Evolutionary conservation across 2,113 vertebrate genomes (phyloP).

Genomic region (Thamnaconus septentrionalis): DNA sequence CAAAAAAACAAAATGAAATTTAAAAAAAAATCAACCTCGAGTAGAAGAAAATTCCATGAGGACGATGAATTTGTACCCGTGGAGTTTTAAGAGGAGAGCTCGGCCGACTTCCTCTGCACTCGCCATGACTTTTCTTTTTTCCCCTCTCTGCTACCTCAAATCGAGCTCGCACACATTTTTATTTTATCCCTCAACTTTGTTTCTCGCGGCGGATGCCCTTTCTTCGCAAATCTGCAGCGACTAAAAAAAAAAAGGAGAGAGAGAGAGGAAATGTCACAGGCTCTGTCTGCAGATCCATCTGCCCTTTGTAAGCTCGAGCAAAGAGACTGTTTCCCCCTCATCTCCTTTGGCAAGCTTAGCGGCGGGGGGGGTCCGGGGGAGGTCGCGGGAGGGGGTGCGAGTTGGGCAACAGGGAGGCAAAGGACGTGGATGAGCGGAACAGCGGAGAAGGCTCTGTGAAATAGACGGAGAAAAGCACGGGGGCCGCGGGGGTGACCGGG

Average conservation of each 20-base stretch:
- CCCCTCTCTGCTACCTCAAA: conserved; percentile 7
- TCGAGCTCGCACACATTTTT: conserved; percentile 31
- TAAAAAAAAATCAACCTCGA: conserved; percentile 10
- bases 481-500: too few relatives aligned
- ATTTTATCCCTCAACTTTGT: conserved; percentile 21
- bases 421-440: background rate
- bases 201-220: background rate
- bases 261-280: conserved; percentile 32
- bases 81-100: conserved; percentile 27
- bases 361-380: too few relatives aligned
- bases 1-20: too few relatives aligned
- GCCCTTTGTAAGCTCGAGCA: conserved; percentile 15
- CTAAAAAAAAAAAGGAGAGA: conserved; percentile 8
- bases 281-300: conserved; percentile 21
- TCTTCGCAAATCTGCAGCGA: conserved; percentile 22
- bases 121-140: conserved; percentile 9
- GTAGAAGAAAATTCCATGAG: conserved; percentile 40
- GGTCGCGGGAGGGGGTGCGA: background rate
- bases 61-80: background rate
- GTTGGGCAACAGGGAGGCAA: conserved; percentile 8
- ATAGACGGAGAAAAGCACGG: too few relatives aligned
- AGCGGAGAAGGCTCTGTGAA: background rate
- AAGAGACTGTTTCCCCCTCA: conserved; percentile 27
- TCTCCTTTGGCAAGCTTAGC: background rate
- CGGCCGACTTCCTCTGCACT: conserved; percentile 23